Conservation (phyloP, 1,140 invertebrate species). For the Drosophila oshimai region DNA sequence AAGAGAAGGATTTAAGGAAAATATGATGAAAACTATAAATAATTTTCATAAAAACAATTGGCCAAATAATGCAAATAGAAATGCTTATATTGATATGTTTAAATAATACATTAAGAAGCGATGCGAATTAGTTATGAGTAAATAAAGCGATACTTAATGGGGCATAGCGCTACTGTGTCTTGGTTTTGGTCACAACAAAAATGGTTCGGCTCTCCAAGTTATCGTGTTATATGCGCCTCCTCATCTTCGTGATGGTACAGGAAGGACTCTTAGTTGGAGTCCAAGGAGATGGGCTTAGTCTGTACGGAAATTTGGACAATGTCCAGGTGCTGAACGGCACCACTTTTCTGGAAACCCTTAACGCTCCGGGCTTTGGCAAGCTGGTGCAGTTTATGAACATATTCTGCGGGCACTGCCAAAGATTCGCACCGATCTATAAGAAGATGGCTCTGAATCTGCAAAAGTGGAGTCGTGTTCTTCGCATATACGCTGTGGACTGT, state of each 20-base stretch:
- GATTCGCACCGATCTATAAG: conserved; percentile 91
- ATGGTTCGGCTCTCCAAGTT: not conserved
- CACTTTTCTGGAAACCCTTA: not conserved
- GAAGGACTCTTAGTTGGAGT: not conserved
- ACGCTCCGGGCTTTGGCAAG: not conserved
- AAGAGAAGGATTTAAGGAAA: too few relatives aligned
- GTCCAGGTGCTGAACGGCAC: not conserved
- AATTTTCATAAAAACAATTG: too few relatives aligned
- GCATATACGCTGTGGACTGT: conserved; percentile 87
- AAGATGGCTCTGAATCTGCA: conserved; percentile 86
- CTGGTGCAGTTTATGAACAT: conserved; percentile 90
- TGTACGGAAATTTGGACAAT: not conserved
- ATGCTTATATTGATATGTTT: too few relatives aligned
- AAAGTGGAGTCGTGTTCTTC: conserved; percentile 84
- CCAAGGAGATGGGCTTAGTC: not conserved
- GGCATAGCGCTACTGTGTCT: too few relatives aligned
- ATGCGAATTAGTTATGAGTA: too few relatives aligned
- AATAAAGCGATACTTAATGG: too few relatives aligned
- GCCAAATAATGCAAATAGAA: too few relatives aligned
- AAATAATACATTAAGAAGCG: too few relatives aligned
- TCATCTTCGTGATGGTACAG: not conserved
- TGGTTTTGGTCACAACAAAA: too few relatives aligned
- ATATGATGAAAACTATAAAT: too few relatives aligned
- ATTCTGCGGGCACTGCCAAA: conserved; percentile 93
- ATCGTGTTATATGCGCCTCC: not conserved